Base-by-base conservation (phyloP, 2,113 vertebrate species). In the Apus apus region DNA sequence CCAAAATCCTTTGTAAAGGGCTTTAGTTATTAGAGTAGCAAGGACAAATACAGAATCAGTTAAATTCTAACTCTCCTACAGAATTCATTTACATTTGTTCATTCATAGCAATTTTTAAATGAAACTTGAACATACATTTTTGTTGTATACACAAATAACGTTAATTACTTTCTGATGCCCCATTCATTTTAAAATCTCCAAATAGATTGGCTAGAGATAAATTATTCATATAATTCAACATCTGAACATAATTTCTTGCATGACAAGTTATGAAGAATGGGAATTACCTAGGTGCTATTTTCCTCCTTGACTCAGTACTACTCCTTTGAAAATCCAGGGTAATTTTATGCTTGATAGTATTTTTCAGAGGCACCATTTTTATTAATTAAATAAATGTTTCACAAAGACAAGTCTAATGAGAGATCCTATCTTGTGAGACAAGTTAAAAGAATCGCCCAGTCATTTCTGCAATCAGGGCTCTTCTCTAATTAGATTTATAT, bases 361-460 rank as follows among this genome's bases (percentile, higher is more conserved):
- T 84, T 95, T 90, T 89, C 74, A 65, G 40, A 78, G 30, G 26
- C 61, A 74, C 8, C 27, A 16, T 71, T 94, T 89, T 48, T 50
- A 70, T 92, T 95, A 66, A 85, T 95, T 91, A 91, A 89, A 77
- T 71, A 87, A 89, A 62, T 46, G 21, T 65, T 96, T 91, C 74
- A 66, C 32, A 87, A 43, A 79, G 65, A 83, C 43, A 79, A 58
- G n/a, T 60, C 60, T 80, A 80, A 58, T 57, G 51, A 80, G 20
- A 81, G 13, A 73, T 48, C 2, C 0, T 56, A 90, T 85, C 64
- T 65, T 84, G n/a, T 45, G 54, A 92, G 34, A 72, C 11, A 56
- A 87, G 43, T 73, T 54, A 57, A 66, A 81, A 88, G 51, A 81
- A 76, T 6, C 90, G 70, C 32, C 19, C 38, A 43, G 45, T 34